A percentile compares a stretch with the other conserved stretches of the same genome.
Evolutionary conservation across 2,888 invertebrate species (phyloP).

Genomic region (Dasysyrphus tricinctus): DNA sequence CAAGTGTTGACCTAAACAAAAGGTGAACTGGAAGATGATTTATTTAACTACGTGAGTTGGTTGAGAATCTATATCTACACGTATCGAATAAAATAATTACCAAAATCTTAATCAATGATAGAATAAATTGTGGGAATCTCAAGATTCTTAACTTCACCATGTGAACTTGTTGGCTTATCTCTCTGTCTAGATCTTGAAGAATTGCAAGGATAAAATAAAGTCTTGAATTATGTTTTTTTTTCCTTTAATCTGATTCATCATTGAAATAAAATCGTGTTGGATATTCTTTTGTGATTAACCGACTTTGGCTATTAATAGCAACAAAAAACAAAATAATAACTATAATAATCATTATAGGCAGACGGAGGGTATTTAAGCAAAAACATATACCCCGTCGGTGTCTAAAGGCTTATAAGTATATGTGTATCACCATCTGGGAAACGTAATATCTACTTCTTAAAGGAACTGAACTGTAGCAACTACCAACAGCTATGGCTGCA

Average conservation of each 20-base stretch:
- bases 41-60: no score
- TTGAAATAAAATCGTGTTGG: conserved; percentile 8
- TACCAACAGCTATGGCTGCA: background rate
- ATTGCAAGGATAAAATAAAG: background rate
- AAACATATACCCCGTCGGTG: conserved; percentile 2
- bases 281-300: conserved; percentile 47
- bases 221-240: background rate
- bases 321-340: conserved; percentile 55
- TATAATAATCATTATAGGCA: conserved; percentile 58
- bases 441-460: conserved; percentile 42
- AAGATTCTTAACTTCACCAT: background rate
- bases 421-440: conserved; percentile 37
- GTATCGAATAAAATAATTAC: conserved; percentile 21
- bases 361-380: conserved; percentile 52
- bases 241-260: background rate
- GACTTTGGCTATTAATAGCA: conserved; percentile 48
- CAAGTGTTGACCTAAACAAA: conserved; percentile 38
- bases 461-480: conserved; percentile 29
- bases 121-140: background rate
- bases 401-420: no score
- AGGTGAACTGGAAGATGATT: conserved; percentile 41
- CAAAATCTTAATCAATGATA: background rate
- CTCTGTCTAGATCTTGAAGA: background rate
- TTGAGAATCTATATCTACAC: background rate
- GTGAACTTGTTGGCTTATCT: background rate